Percentiles rank a stretch among this genome's conserved stretches.
phyloP scores from a whole-genome alignment of 2,888 invertebrate genomes.

The Acronicta aceris region DNA sequence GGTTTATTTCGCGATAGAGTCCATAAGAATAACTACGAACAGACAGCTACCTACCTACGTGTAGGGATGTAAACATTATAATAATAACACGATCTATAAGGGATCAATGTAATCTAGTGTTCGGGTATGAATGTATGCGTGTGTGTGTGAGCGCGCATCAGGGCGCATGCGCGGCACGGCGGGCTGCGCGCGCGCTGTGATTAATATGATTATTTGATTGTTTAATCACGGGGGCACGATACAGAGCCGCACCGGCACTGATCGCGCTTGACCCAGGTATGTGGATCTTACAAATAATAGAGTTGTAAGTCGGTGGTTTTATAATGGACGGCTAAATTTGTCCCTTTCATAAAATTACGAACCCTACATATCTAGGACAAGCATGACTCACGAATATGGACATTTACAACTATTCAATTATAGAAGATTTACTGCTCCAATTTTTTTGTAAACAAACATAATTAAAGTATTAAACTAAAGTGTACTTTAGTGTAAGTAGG shows the following conservation, averaged over 20 bases:
- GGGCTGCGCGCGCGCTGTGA: constrained; percentile 51
- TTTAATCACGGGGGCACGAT: constrained; percentile 60
- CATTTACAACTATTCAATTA: too few relatives aligned
- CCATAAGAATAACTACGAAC: too few relatives aligned
- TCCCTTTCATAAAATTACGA: too few relatives aligned
- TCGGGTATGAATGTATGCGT: background rate
- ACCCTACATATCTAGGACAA: too few relatives aligned
- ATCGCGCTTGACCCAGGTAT: background rate
- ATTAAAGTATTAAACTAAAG: too few relatives aligned
- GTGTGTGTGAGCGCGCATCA: constrained; percentile 6
- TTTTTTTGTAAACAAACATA: too few relatives aligned
- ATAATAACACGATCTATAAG: constrained; percentile 15
- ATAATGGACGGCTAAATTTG: background rate
- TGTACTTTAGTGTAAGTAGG: too few relatives aligned
- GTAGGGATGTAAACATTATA: constrained; percentile 7
- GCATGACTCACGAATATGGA: too few relatives aligned
- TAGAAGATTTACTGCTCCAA: too few relatives aligned
- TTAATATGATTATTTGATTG: constrained; percentile 77
- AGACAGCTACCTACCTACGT: too few relatives aligned
- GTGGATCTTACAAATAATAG: background rate
- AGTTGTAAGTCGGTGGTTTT: background rate
- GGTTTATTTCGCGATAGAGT: background rate
- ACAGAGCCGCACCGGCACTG: constrained; percentile 15
- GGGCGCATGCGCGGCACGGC: constrained; percentile 39
- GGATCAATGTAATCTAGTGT: constrained; percentile 11